A percentile compares a stretch with the other conserved stretches of the same genome.
phyloP scores from a whole-genome alignment of 23 tunicate species.

The Oikopleura dioica region DNA sequence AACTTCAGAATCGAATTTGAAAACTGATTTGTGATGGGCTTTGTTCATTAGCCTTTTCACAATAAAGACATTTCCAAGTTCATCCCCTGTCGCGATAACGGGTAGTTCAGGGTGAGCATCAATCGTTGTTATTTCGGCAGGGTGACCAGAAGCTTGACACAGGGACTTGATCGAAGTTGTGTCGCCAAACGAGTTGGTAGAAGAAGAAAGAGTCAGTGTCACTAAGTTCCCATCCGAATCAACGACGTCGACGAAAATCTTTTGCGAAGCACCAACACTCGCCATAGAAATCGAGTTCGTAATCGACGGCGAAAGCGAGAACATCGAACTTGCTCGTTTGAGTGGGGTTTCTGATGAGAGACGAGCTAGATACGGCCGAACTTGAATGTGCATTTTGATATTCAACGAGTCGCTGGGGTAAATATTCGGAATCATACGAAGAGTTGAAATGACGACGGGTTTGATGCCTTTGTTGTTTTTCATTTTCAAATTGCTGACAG shows the following conservation, averaged over 20 bases:
- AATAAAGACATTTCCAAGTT: too few relatives aligned
- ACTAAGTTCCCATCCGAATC: not conserved
- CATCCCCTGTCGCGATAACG: too few relatives aligned
- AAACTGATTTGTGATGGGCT: too few relatives aligned
- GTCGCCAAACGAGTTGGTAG: not conserved
- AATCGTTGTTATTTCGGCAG: too few relatives aligned
- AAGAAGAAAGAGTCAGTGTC: not conserved
- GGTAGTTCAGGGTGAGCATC: too few relatives aligned
- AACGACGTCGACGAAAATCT: not conserved
- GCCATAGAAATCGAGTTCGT: not conserved
- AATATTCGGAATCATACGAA: not conserved
- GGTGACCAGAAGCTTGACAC: not conserved
- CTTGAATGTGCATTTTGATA: not conserved
- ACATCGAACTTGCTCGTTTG: not conserved
- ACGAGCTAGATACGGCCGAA: not conserved
- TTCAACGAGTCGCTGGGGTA: not conserved
- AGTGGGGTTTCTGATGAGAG: not conserved
- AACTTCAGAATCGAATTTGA: too few relatives aligned
- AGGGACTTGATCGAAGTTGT: not conserved
- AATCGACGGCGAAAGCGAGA: conserved; percentile 9
- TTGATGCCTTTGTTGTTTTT: not conserved
- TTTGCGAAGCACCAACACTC: not conserved
- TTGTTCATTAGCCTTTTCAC: too few relatives aligned
- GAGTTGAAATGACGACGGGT: not conserved
- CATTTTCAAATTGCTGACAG: not conserved